A percentile compares a stretch with the other conserved stretches of the same genome.
Conservation (phyloP, 1,140 invertebrate species). For the Chionoecetes opilio region DNA sequence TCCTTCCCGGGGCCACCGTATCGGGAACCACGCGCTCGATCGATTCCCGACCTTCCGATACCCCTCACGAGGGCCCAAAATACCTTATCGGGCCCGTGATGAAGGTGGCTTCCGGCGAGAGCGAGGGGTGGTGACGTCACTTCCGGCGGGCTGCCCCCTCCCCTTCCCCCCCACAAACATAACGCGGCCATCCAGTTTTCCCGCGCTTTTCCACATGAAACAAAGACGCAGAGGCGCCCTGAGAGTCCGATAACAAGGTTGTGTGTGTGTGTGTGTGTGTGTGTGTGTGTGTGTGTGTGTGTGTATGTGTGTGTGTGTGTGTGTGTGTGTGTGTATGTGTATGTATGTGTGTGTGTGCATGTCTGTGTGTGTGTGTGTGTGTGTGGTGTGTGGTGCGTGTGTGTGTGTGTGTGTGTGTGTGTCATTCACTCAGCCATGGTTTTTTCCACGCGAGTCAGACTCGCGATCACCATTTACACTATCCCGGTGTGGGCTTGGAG, state of each 20-base stretch:
- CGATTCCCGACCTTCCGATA: not conserved
- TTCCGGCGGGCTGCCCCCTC: slow-evolving; percentile 62
- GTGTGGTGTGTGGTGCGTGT: no score
- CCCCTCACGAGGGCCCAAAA: slow-evolving; percentile 32
- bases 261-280: slow-evolving; percentile 35
- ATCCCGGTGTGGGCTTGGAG: no score
- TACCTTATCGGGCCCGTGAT: slow-evolving; percentile 54
- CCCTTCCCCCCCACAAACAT: slow-evolving; percentile 43
- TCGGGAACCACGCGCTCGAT: slow-evolving; percentile 21
- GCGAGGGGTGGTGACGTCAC: slow-evolving; percentile 75
- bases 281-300: slow-evolving; percentile 23
- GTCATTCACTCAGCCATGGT: no score
- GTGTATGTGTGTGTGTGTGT: not conserved
- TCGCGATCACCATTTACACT: no score
- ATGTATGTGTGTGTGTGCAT: not conserved
- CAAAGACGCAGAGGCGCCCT: slow-evolving; percentile 57
- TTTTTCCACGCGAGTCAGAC: no score
- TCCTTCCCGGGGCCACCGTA: slow-evolving; percentile 41
- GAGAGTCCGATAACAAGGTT: not conserved
- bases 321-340: no score
- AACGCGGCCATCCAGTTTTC: slow-evolving; percentile 76
- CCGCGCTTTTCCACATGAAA: slow-evolving; percentile 76
- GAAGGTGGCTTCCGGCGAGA: slow-evolving; percentile 69
- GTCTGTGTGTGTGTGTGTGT: no score
- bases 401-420: no score